A percentile compares a stretch with the other conserved stretches of the same genome.
Conservation (phyloP, 2,113 vertebrate genomes). For the Noctilio leporinus region DNA sequence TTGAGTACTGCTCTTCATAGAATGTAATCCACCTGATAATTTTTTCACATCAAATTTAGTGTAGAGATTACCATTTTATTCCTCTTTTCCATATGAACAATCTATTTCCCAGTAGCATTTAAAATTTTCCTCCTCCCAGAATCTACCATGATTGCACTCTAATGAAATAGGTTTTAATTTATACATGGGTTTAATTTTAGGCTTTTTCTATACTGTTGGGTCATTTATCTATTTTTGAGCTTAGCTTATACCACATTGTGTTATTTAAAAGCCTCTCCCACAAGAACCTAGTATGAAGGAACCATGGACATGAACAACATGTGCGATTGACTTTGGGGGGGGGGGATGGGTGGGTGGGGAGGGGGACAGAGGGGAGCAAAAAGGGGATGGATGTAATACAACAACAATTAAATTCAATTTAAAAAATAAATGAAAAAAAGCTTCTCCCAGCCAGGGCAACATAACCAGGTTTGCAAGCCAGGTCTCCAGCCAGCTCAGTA, state of each 20-base stretch:
- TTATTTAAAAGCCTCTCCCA: no score
- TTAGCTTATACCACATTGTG: neutral
- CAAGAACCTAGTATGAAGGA: no score
- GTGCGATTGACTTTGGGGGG: no score
- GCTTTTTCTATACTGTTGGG: neutral
- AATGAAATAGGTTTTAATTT: slow-evolving; percentile 12
- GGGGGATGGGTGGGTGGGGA: no score
- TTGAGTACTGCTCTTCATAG: neutral
- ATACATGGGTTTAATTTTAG: slow-evolving; percentile 25
- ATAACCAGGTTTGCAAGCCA: no score
- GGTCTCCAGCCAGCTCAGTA: no score
- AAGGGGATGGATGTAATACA: no score
- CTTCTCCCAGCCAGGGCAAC: no score
- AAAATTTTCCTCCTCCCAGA: neutral
- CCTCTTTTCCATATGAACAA: neutral
- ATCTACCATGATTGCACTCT: neutral
- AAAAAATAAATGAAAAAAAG: no score
- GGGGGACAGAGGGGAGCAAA: no score
- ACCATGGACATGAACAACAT: no score
- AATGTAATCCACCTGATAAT: neutral
- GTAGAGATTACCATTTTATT: neutral
- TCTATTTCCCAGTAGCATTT: neutral
- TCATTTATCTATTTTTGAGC: neutral
- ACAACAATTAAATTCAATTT: no score
- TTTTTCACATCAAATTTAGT: neutral